phyloP scores from a whole-genome alignment of 2,888 invertebrate genomes.

The Bhutanitis thaidina region DNA sequence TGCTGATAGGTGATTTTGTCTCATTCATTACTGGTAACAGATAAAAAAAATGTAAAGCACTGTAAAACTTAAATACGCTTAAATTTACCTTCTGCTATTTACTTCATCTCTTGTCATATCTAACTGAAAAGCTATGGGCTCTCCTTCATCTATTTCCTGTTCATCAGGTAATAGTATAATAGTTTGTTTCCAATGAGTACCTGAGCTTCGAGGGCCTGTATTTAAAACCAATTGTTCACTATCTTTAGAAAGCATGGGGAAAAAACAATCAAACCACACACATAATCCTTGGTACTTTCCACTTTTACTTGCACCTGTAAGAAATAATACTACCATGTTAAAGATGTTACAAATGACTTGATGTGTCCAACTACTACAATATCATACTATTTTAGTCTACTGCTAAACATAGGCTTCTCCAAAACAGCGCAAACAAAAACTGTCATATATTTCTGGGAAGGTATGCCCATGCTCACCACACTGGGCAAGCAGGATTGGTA shows the following conservation, averaged over 20 bases:
- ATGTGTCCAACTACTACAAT: too few species aligned
- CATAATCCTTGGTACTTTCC: constrained; percentile 87
- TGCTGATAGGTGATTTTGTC: too few species aligned
- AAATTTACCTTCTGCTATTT: constrained; percentile 65
- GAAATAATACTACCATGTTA: not conserved
- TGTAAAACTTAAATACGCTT: not conserved
- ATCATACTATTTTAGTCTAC: too few species aligned
- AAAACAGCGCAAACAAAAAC: too few species aligned
- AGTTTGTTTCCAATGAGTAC: constrained; percentile 97
- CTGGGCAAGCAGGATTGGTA: too few species aligned
- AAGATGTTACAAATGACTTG: too few species aligned
- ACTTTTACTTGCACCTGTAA: constrained; percentile 69
- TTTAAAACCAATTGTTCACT: constrained; percentile 82
- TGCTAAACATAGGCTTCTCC: too few species aligned
- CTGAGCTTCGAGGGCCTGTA: constrained; percentile 85
- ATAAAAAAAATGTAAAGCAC: too few species aligned
- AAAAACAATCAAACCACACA: constrained; percentile 89
- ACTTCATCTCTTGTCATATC: constrained; percentile 74
- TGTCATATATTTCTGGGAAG: too few species aligned
- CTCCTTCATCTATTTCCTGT: constrained; percentile 74
- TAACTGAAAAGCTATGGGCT: constrained; percentile 86
- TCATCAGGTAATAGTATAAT: constrained; percentile 87
- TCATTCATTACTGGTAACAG: too few species aligned
- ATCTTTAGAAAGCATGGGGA: constrained; percentile 75
- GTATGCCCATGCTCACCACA: too few species aligned